phyloP scores from a whole-genome alignment of 2,797 vertebrate species.

The Neosilurus hyrtlii region DNA sequence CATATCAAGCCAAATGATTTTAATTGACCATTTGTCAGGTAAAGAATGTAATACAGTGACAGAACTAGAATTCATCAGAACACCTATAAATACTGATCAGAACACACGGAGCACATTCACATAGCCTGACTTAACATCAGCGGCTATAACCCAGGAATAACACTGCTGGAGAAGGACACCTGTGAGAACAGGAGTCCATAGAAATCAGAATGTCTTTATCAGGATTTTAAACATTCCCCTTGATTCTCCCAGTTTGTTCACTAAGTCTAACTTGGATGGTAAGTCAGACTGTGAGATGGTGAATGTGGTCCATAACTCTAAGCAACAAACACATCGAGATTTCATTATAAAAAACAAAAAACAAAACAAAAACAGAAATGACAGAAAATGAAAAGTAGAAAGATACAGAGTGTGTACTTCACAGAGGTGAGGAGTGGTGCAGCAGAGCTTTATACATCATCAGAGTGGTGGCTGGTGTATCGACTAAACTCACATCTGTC shows the following conservation, averaged over 20 bases:
- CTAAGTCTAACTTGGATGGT: not conserved
- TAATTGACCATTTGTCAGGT: slow-evolving; percentile 75
- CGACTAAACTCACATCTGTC: slow-evolving; percentile 1
- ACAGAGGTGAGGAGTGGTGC: slow-evolving; percentile 57
- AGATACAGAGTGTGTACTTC: slow-evolving; percentile 68
- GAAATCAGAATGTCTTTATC: slow-evolving; percentile 23
- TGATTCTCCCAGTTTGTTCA: slow-evolving; percentile 2
- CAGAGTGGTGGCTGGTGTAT: slow-evolving; percentile 12
- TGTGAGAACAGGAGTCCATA: not conserved
- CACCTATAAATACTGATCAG: slow-evolving; percentile 76
- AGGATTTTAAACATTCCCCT: slow-evolving; percentile 37
- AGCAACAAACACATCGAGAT: slow-evolving; percentile 75
- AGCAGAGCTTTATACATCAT: slow-evolving; percentile 23
- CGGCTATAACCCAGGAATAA: not conserved
- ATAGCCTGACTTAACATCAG: slow-evolving; percentile 53
- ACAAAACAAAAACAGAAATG: slow-evolving; percentile 54
- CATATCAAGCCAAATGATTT: slow-evolving; percentile 72
- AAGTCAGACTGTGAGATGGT: slow-evolving; percentile 62
- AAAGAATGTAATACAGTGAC: slow-evolving; percentile 79
- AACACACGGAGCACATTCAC: slow-evolving; percentile 67
- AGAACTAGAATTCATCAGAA: slow-evolving; percentile 76
- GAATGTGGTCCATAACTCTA: slow-evolving; percentile 67
- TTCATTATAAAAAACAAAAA: slow-evolving; percentile 51
- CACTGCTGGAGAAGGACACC: not conserved
- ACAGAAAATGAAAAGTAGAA: slow-evolving; percentile 50